Evolutionary conservation across 2,797 vertebrate species (phyloP), one percentile per base, ranked within the genome.

Genomic region (Iguana delicatissima): DNA sequence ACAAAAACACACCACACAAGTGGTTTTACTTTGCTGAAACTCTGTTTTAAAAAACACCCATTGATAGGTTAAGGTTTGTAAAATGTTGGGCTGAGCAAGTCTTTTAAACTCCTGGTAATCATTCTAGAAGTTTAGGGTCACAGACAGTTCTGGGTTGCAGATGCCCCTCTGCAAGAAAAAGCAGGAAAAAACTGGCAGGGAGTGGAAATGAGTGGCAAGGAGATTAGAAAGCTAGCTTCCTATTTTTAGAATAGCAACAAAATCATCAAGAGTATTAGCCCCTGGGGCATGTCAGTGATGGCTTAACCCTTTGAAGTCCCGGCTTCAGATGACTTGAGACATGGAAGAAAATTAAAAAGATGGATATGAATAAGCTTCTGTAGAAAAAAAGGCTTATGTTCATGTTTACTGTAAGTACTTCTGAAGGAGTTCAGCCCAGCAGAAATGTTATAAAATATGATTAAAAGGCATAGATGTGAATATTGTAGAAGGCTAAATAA

Each of bases 181-280:
- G 89, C 96, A 96, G 95, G 96, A 96, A 95, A 95, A 96, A 97
- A 96, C 96, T 95, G 95, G 96, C 88, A 85, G 91, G n/a, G 95
- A 95, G 95, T 94, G 89, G 95, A 96, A 95, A 93, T 0, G 0
- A 96, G 95, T 94, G 80, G 91, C 94, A 85, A 93, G 91, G 87
- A 96, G 96, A 97, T 97, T 97, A 96, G 94, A 96, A 96, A 95
- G 50, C 72, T 24, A 92, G 92, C 93, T 92, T 93, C 93, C 96
- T 97, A 97, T 96, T 96, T 96, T 96, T 97, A 96, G 94, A 94
- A 67, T 1, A 0, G 74, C 93, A 89, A 90, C 84, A 87, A 80
- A 91, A 91, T 90, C 83, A 87, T 89, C 83, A 91, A 6, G 42
- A 95, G 93, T 92, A 91, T 94, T 88, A 93, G 93, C 91, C 94